Evolutionary conservation across 2,888 invertebrate genomes (phyloP).

Genomic region (Tetragonula carbonaria): DNA sequence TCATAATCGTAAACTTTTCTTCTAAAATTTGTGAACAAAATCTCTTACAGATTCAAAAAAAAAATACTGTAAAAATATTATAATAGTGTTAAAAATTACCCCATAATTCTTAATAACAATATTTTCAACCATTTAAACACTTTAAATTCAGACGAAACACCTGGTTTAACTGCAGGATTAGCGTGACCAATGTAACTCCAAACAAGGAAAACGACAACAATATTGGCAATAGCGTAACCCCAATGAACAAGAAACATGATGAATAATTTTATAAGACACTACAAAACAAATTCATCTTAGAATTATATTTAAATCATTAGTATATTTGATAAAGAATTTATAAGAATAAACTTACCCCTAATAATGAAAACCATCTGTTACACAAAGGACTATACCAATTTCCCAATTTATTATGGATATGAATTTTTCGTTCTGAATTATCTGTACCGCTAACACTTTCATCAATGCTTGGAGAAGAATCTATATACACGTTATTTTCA

Average conservation of each 20-base stretch:
- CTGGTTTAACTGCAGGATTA: constrained; percentile 97
- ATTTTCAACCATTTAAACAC: constrained; percentile 92
- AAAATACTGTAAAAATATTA: not conserved
- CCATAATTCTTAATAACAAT: constrained; percentile 89
- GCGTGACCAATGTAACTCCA: constrained; percentile 98
- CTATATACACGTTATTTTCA: constrained; percentile 81
- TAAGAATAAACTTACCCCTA: constrained; percentile 88
- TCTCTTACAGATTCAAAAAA: not conserved
- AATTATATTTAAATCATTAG: not conserved
- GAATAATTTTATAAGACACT: constrained; percentile 94
- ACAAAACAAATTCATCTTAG: constrained; percentile 72
- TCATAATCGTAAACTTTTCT: constrained; percentile 92
- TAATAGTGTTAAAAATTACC: constrained; percentile 85
- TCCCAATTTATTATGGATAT: constrained; percentile 94
- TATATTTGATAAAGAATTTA: no score
- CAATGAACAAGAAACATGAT: constrained; percentile 98
- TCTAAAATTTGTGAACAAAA: constrained; percentile 82
- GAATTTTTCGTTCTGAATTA: constrained; percentile 85
- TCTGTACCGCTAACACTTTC: constrained; percentile 76
- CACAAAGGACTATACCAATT: constrained; percentile 98
- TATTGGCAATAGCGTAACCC: constrained; percentile 94
- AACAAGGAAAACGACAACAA: constrained; percentile 92
- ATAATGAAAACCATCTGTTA: constrained; percentile 96
- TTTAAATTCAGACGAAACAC: constrained; percentile 92
- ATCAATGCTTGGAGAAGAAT: constrained; percentile 83